Base-by-base conservation (phyloP, 2,797 vertebrate species). In the Myioborus melanocephalus region DNA sequence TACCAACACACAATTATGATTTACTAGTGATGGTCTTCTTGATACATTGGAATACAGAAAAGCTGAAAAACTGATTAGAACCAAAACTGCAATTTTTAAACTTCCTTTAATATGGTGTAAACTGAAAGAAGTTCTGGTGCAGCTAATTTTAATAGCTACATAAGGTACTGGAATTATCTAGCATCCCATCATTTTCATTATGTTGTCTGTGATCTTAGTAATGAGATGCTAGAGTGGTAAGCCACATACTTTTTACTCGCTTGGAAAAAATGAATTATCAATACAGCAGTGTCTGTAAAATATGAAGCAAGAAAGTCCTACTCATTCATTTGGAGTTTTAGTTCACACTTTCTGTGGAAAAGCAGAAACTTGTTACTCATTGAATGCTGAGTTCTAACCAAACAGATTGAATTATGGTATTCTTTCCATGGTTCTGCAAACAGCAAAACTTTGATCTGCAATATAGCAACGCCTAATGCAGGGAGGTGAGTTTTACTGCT, bases 11-110 rank as follows among this genome's bases (percentile, higher is more conserved):
- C 9, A 20, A 82, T 49, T 39, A n/a, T 47, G 65, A 72, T 94
- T 96, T 93, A 63, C 85, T 94, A 94, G 65, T 60, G 70, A 65
- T 49, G 71, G n/a, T 83, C 87, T 71, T 94, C 95, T 93, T 93
- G 83, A 63, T 86, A 87, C 63, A 65, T 44, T 89, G 91, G 71
- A 95, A 84, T 50, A 66, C 14, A 95, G 37, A 37, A 94, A 89
- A 92, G 86, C 75, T 92, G 76, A 69, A 97, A 97, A 96, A 84
- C 83, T 93, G 69, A 80, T 91, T 81, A 91, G 61, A 93, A 19
- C 5, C 61, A 75, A 35, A 83, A 39, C 22, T 27, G 8, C 28
- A 22, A 60, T 69, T 75, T 78, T 56, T 72, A 41, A 49, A 20
- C 3, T 2, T 28, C 65, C 19, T 91, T 93, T 91, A 77, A 70